Evolutionary conservation across 2,888 invertebrate genomes (phyloP).

Genomic region (Abrostola triplasia): DNA sequence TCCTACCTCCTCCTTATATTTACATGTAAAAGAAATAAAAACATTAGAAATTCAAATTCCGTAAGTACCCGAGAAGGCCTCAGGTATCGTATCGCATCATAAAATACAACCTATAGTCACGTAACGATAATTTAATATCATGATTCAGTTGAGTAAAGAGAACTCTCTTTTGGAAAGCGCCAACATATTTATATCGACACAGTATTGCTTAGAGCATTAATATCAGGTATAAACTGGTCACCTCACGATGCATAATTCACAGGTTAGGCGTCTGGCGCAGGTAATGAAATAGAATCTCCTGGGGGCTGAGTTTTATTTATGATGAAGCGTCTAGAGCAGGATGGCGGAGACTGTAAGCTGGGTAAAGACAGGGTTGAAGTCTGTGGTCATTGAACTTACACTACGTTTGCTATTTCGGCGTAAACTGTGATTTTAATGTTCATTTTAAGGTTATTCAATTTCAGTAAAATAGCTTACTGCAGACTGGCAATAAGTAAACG

Average conservation of each 20-base stretch:
- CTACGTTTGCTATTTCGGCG: too few species aligned
- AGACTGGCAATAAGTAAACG: too few species aligned
- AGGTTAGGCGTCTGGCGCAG: slow-evolving; percentile 17
- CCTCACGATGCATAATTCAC: slow-evolving; percentile 36
- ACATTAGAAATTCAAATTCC: slow-evolving; percentile 18
- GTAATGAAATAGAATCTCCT: slow-evolving; percentile 33
- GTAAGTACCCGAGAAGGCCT: slow-evolving; percentile 22
- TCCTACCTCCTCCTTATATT: slow-evolving; percentile 5
- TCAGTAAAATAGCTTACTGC: too few species aligned
- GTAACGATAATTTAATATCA: slow-evolving; percentile 47
- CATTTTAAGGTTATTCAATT: too few species aligned
- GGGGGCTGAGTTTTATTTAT: slow-evolving; percentile 10
- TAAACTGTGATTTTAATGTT: too few species aligned
- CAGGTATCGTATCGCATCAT: slow-evolving; percentile 14
- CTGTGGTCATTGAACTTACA: neutral
- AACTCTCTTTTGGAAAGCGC: slow-evolving; percentile 38
- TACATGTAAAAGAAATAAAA: slow-evolving; percentile 12
- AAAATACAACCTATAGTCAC: slow-evolving; percentile 27
- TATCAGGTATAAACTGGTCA: slow-evolving; percentile 42
- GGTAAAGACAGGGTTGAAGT: neutral
- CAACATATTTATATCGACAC: slow-evolving; percentile 42
- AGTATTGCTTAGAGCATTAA: slow-evolving; percentile 39
- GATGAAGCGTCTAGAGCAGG: neutral
- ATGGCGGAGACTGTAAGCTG: neutral
- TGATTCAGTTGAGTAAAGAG: slow-evolving; percentile 24